phyloP scores from a whole-genome alignment of 2,797 vertebrate species.

The Lacerta agilis region DNA sequence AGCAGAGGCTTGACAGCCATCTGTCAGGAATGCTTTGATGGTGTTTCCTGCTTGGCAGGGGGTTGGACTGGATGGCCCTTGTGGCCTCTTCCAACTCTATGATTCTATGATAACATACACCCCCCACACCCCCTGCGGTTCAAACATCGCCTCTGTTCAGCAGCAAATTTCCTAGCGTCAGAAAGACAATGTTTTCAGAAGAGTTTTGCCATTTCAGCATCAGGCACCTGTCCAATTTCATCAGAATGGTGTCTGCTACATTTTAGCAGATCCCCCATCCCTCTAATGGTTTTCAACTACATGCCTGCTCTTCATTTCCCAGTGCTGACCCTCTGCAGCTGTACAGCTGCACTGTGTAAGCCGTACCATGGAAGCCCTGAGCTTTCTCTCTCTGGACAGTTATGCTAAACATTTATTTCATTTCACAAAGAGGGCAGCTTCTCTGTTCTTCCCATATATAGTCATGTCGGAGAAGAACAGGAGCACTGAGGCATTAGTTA shows the following conservation, averaged over 20 bases:
- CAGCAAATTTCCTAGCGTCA: not conserved
- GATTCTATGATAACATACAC: not conserved
- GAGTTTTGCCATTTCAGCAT: conserved; percentile 28
- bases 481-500: conserved; percentile 69
- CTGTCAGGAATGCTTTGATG: too few species aligned
- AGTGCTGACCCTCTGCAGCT: conserved; percentile 1
- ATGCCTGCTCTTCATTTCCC: conserved; percentile 34
- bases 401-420: conserved; percentile 63
- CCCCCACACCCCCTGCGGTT: not conserved
- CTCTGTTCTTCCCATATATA: conserved; percentile 75
- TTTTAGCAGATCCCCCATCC: conserved; percentile 18
- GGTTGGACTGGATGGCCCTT: too few species aligned
- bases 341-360: not conserved
- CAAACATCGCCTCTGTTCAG: not conserved
- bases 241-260: conserved; percentile 5
- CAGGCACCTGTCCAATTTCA: conserved; percentile 28
- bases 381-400: conserved; percentile 13
- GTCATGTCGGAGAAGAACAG: conserved; percentile 66
- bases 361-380: not conserved
- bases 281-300: not conserved
- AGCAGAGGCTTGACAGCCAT: too few species aligned
- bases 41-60: too few species aligned
- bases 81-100: too few species aligned
- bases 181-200: conserved; percentile 5
- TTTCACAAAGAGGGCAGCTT: conserved; percentile 34